Evolutionary conservation across 2,888 invertebrate species (phyloP).

Genomic region (Diaprepes abbreviatus): DNA sequence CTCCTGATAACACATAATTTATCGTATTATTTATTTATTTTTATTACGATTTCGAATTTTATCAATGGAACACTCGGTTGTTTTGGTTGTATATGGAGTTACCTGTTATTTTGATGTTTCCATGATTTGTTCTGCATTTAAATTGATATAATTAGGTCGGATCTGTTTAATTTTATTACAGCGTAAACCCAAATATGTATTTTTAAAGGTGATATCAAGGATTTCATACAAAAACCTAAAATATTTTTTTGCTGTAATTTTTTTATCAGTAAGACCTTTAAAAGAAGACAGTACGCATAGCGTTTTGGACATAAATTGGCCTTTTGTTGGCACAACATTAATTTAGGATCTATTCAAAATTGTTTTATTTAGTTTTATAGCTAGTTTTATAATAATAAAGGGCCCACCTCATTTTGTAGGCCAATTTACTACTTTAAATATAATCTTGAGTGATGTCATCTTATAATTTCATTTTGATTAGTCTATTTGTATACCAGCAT

Average conservation of each 20-base stretch:
- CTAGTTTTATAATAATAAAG: conserved; percentile 11
- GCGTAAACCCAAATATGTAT: not conserved
- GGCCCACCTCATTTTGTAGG: conserved; percentile 13
- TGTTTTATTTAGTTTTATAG: not conserved
- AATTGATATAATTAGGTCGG: not conserved
- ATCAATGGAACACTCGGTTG: not conserved
- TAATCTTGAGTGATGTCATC: conserved; percentile 41
- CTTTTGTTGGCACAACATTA: not conserved
- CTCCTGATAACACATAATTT: not conserved
- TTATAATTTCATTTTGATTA: conserved; percentile 39
- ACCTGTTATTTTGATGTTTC: conserved; percentile 13
- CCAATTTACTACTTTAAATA: conserved; percentile 26
- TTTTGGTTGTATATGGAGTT: conserved; percentile 3
- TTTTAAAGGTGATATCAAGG: not conserved
- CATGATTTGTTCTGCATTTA: not conserved
- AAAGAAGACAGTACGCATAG: not conserved
- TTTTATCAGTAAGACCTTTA: not conserved
- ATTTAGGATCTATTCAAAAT: not conserved
- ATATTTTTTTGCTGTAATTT: not conserved
- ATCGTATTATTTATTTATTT: not conserved
- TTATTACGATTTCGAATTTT: not conserved
- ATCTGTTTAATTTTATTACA: not conserved
- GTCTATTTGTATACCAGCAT: conserved; percentile 29
- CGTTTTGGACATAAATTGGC: not conserved
- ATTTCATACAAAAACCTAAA: not conserved